phyloP scores from a whole-genome alignment of 2,888 invertebrate genomes.

The Ditylenchus weischeri region DNA sequence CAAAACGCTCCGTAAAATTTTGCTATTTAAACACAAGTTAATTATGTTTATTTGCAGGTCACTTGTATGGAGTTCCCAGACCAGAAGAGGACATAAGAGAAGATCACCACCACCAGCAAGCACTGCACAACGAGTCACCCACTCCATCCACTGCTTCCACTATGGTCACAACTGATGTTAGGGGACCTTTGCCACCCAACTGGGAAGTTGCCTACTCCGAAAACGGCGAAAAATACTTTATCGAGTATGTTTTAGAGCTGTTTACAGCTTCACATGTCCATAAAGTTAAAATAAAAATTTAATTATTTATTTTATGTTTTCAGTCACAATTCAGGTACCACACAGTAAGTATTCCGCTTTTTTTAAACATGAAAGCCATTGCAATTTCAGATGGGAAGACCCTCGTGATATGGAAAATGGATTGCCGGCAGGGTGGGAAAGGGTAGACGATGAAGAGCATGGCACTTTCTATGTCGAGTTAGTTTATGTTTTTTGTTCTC shows the following conservation, averaged over 20 bases:
- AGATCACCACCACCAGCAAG: not conserved
- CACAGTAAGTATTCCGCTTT: conserved; percentile 65
- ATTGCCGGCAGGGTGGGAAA: conserved; percentile 95
- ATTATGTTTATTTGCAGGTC: conserved; percentile 37
- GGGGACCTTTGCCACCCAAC: conserved; percentile 77
- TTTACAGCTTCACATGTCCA: not conserved
- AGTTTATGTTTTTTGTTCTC: too few species aligned
- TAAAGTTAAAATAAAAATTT: conserved; percentile 11
- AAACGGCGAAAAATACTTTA: conserved; percentile 92
- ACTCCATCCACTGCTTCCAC: not conserved
- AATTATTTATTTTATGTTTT: conserved; percentile 39
- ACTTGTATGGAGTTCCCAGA: conserved; percentile 53
- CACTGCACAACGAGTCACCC: not conserved
- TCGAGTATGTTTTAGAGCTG: conserved; percentile 68
- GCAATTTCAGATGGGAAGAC: conserved; percentile 87
- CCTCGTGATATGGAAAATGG: conserved; percentile 69
- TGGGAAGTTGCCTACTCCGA: conserved; percentile 98
- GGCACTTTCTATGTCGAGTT: conserved; percentile 93
- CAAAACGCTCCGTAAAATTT: too few species aligned
- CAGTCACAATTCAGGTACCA: conserved; percentile 91
- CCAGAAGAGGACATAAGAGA: conserved; percentile 36
- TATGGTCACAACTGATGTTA: conserved; percentile 1
- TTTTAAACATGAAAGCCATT: too few species aligned
- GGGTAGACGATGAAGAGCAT: conserved; percentile 92
- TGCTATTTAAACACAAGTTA: too few species aligned